phyloP scores from a whole-genome alignment of 1,140 invertebrate genomes.

The Ooceraea biroi region DNA sequence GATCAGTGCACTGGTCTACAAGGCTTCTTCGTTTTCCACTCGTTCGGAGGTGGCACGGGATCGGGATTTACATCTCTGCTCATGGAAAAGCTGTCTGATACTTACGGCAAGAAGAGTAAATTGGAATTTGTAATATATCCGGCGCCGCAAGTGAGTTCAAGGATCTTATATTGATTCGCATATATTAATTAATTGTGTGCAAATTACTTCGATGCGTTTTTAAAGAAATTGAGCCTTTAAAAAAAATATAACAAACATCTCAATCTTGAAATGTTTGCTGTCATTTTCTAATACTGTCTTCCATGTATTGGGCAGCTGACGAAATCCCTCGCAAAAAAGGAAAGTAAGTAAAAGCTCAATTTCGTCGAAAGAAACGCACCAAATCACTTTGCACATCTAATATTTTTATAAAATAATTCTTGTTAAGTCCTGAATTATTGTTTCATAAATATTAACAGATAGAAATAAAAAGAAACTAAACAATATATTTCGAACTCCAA shows the following conservation, averaged over 20 bases:
- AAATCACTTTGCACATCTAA: no score
- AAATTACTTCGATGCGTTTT: no score
- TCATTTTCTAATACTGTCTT: no score
- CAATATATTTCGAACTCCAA: background rate
- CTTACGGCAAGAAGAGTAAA: conserved; percentile 73
- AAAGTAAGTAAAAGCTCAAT: no score
- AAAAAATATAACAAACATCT: no score
- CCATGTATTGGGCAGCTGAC: no score
- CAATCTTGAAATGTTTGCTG: no score
- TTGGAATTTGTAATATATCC: conserved; percentile 73
- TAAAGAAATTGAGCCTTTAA: no score
- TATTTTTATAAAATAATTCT: background rate
- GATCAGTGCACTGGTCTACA: conserved; percentile 72
- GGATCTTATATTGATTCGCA: background rate
- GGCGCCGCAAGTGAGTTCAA: conserved; percentile 66
- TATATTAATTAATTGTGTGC: no score
- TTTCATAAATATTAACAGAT: background rate
- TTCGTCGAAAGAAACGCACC: no score
- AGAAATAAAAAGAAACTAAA: background rate
- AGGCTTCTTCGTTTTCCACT: conserved; percentile 73
- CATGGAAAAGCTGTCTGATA: conserved; percentile 70
- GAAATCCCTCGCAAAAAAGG: no score
- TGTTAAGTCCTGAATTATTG: background rate
- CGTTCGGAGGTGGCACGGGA: conserved; percentile 71
- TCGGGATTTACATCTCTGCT: conserved; percentile 72